These are phyloP conservation scores for Drosophila dives DNA, from an alignment of 2,888 invertebrate genomes.

Conservation along the genomic window DNA sequence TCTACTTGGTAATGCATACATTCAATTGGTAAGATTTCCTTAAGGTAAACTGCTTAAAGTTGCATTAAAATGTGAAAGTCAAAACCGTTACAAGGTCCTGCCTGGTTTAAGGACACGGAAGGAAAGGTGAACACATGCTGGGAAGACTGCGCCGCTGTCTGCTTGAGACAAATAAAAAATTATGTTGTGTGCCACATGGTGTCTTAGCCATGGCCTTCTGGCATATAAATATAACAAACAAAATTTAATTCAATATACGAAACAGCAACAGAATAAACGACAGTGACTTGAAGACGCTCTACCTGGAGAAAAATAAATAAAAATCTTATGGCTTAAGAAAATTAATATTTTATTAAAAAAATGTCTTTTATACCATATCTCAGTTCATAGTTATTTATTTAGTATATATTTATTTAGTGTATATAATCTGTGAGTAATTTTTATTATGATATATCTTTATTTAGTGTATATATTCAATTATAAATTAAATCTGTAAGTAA, in stretches of 20 bases:
- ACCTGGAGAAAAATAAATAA: background rate
- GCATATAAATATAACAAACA: slow-evolving; percentile 55
- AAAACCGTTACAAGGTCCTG: slow-evolving; percentile 1
- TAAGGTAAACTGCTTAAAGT: slow-evolving; percentile 41
- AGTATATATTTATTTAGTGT: background rate
- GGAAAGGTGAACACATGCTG: slow-evolving; percentile 41
- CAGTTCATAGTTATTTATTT: background rate
- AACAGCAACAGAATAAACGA: background rate
- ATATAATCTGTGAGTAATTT: background rate
- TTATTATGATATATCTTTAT: background rate
- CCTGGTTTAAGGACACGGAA: slow-evolving; percentile 8
- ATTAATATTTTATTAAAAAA: background rate
- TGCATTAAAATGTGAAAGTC: slow-evolving; percentile 33
- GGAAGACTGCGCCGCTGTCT: slow-evolving; percentile 33
- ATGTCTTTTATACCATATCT: background rate
- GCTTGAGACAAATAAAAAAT: slow-evolving; percentile 65
- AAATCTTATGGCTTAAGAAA: background rate
- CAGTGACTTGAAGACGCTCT: slow-evolving; percentile 35
- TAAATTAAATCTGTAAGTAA: too few relatives aligned
- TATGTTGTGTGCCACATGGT: slow-evolving; percentile 69
- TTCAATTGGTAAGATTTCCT: slow-evolving; percentile 23
- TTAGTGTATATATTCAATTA: too few relatives aligned
- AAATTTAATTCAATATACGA: slow-evolving; percentile 59
- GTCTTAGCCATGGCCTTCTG: slow-evolving; percentile 36
- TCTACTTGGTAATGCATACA: slow-evolving; percentile 37